Conservation (phyloP, 2,888 invertebrate genomes). For the Tachina lurida region DNA sequence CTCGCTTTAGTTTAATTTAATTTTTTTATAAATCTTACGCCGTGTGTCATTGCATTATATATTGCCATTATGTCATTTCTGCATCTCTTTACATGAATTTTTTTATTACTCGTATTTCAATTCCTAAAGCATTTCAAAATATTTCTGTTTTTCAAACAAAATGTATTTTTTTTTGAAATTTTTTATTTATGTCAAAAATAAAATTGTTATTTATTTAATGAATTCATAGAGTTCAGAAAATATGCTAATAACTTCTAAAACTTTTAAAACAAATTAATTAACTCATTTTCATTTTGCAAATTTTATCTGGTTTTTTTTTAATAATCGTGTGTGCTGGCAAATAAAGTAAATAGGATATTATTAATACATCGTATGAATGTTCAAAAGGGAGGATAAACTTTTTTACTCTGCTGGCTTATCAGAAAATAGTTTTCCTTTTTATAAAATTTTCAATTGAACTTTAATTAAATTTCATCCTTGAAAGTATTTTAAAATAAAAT, state of each 20-base stretch:
- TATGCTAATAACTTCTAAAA: conserved; percentile 32
- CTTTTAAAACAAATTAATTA: conserved; percentile 46
- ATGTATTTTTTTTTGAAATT: no score
- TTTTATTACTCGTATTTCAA: no score
- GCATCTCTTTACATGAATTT: no score
- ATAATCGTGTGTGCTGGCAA: conserved; percentile 27
- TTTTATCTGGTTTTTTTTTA: conserved; percentile 6
- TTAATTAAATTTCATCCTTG: conserved; percentile 56
- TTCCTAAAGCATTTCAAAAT: no score
- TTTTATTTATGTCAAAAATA: not conserved
- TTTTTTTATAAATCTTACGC: conserved; percentile 2
- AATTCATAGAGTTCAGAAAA: not conserved
- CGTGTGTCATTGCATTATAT: not conserved
- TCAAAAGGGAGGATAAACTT: conserved; percentile 55
- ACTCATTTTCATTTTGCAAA: conserved; percentile 38
- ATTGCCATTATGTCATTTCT: no score
- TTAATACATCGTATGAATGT: conserved; percentile 63
- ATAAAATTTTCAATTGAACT: conserved; percentile 60
- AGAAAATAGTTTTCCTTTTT: conserved; percentile 11
- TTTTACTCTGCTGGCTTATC: conserved; percentile 3
- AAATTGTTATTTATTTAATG: conserved; percentile 3
- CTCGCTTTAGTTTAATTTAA: not conserved
- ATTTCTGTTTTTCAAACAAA: no score
- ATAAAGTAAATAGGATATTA: conserved; percentile 50
- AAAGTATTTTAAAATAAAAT: conserved; percentile 24